phyloP scores from a whole-genome alignment of 2,113 vertebrate species.

The Calyptommatus sinebrachiatus region DNA sequence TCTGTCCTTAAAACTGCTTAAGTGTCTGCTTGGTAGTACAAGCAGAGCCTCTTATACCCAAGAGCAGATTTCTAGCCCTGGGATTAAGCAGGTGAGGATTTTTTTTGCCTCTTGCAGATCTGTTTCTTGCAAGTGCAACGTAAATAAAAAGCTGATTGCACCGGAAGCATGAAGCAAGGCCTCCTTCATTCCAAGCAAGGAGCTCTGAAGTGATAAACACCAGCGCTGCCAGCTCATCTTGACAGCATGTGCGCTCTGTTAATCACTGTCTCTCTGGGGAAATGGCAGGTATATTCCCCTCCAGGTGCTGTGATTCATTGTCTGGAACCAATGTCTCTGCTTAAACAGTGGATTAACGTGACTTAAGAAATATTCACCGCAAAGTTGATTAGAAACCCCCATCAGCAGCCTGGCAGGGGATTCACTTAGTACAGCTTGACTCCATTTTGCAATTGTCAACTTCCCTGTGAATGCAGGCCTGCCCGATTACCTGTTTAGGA shows the following conservation, averaged over 20 bases:
- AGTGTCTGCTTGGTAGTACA: constrained; percentile 6
- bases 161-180: constrained; percentile 45
- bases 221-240: constrained; percentile 40
- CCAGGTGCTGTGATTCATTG: constrained; percentile 61
- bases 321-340: constrained; percentile 62
- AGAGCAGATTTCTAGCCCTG: constrained; percentile 38
- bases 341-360: constrained; percentile 63
- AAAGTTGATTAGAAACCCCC: constrained; percentile 68
- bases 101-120: constrained; percentile 39
- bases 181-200: constrained; percentile 39
- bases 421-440: constrained; percentile 48
- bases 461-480: constrained; percentile 50
- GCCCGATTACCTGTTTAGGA: constrained; percentile 45
- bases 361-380: constrained; percentile 67
- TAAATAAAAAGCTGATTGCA: constrained; percentile 66
- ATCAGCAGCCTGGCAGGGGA: constrained; percentile 57
- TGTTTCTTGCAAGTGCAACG: constrained; percentile 38
- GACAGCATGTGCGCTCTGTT: constrained; percentile 47
- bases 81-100: constrained; percentile 48
- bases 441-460: constrained; percentile 51
- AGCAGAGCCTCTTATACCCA: constrained; percentile 23
- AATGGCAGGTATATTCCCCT: constrained; percentile 58
- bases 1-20: constrained; percentile 12
- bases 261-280: constrained; percentile 56
- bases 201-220: constrained; percentile 58